Evolutionary conservation across 1,140 invertebrate species (phyloP), one percentile per base, ranked within the genome.

Genomic region (Drosophila aff.): DNA sequence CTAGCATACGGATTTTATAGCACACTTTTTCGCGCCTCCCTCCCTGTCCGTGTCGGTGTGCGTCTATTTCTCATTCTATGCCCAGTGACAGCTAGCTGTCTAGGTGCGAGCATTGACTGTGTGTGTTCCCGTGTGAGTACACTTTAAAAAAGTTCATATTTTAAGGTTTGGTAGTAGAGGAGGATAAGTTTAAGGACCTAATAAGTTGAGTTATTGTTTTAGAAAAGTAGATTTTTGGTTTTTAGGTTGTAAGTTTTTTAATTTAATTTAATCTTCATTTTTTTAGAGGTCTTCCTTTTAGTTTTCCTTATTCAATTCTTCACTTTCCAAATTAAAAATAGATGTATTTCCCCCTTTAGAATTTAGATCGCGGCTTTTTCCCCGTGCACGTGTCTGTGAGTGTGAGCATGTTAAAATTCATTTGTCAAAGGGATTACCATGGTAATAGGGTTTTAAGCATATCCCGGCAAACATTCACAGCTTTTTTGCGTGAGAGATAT

Each of bases 341-440:
- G 59, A n/a, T 43, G 21, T 23, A 55, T n/a, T 23, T 38, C 3
- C 13, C 13, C 23, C 1, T 6, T 9, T n/a, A 5, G 13, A 43
- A 21, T 60, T 31, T 21, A 64, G 21, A 64, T 43, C 33, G 36
- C 36, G 36, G 21, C 28, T 33, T 65, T 65, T 33, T 61, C 31
- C 8, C 40, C 9, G 40, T 65, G 55, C 47, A 61, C 28, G 47
- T 49, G 53, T 59, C 58, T 81, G 43, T 63, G 69, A 65, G 66
- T 66, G 68, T 46, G 68, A 47, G 65, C 73, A 73, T 80, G 85
- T 80, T 89, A 83, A 91, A 91, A 91, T 85, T 91, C 89, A 91
- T 91, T 91, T 91, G 87, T 91, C 89, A 91, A 87, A 91, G 79
- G 83, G 87, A 91, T 91, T 91, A 91, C 87, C 89, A 91, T 74